Conservation (phyloP, 2,888 invertebrate genomes). For the Coecobrya sp. region DNA sequence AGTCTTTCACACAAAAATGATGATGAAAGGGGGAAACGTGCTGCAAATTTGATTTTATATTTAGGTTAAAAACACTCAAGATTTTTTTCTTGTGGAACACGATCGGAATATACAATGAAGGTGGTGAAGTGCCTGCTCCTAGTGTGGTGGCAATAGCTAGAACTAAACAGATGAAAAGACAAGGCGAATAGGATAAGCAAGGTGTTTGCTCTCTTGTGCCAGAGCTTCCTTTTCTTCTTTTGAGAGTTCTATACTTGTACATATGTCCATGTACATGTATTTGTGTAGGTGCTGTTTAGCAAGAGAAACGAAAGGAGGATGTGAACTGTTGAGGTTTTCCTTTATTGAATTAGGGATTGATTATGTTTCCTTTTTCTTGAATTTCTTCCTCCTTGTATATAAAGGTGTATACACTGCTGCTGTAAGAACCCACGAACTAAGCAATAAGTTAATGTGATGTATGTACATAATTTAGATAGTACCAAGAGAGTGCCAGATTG, state of each 20-base stretch:
- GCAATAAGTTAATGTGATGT: background rate
- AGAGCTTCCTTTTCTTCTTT: background rate
- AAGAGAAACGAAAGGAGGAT: slow-evolving; percentile 3
- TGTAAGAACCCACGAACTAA: background rate
- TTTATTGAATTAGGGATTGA: slow-evolving; percentile 62
- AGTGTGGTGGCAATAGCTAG: background rate
- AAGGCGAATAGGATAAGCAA: background rate
- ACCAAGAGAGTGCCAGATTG: slow-evolving; percentile 13
- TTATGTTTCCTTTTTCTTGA: slow-evolving; percentile 32
- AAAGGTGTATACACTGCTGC: background rate
- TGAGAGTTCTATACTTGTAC: background rate
- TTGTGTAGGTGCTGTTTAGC: background rate
- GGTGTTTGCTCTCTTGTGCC: slow-evolving; percentile 21
- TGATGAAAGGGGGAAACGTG: slow-evolving; percentile 40
- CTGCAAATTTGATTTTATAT: slow-evolving; percentile 41
- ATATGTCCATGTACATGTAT: background rate
- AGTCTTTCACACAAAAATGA: slow-evolving; percentile 9
- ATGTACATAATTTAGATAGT: background rate
- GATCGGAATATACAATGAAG: slow-evolving; percentile 38
- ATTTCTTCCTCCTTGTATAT: background rate
- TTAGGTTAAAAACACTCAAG: slow-evolving; percentile 49
- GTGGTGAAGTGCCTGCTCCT: background rate
- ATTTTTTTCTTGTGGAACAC: slow-evolving; percentile 30
- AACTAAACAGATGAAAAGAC: slow-evolving; percentile 14
- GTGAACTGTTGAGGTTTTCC: slow-evolving; percentile 50